Conservation (phyloP, 2,888 invertebrate genomes). For the Aradus depressus region DNA sequence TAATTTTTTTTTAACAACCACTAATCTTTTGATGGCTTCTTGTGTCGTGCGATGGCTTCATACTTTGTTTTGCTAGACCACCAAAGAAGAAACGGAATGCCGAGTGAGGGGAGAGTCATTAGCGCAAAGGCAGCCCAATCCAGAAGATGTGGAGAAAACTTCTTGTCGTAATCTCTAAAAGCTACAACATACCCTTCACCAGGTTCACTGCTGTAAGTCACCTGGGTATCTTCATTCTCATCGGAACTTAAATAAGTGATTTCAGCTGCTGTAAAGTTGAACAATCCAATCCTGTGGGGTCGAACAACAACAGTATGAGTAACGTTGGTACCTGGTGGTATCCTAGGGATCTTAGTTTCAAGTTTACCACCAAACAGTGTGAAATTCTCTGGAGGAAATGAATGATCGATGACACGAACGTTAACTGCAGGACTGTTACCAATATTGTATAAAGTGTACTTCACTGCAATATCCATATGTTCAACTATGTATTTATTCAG, state of each 20-base stretch:
- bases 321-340: constrained; percentile 86
- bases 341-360: constrained; percentile 70
- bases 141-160: constrained; percentile 89
- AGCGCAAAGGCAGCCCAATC: constrained; percentile 96
- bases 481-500: constrained; percentile 93
- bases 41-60: too few species aligned
- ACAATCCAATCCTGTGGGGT: constrained; percentile 83
- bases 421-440: constrained; percentile 83
- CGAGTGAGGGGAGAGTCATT: constrained; percentile 89
- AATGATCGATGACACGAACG: constrained; percentile 77
- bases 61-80: constrained; percentile 91
- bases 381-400: constrained; percentile 88
- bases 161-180: constrained; percentile 85
- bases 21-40: too few species aligned
- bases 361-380: constrained; percentile 78
- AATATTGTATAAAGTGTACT: constrained; percentile 89
- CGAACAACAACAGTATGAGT: constrained; percentile 86
- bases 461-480: constrained; percentile 88
- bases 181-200: constrained; percentile 92
- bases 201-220: constrained; percentile 71
- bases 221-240: constrained; percentile 59
- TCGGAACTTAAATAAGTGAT: constrained; percentile 78
- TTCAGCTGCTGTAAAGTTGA: constrained; percentile 94
- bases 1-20: too few species aligned
- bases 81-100: constrained; percentile 90